Evolutionary conservation across 1,140 invertebrate genomes (phyloP).

Genomic region (Pseudachorutes palmiensis): DNA sequence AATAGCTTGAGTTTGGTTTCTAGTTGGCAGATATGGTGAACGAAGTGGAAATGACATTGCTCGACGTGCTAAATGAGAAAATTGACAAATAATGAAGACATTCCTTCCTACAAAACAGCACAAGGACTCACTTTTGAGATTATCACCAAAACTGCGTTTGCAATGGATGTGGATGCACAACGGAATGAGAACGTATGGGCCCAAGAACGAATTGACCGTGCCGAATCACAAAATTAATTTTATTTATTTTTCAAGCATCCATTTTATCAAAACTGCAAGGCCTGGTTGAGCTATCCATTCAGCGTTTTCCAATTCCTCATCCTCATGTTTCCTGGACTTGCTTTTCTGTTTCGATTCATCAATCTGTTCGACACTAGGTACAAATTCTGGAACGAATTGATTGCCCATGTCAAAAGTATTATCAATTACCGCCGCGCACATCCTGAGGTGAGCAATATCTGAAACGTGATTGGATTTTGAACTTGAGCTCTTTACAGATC

Average conservation of each 20-base stretch:
- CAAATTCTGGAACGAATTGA: slow-evolving; percentile 32
- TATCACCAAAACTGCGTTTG: slow-evolving; percentile 36
- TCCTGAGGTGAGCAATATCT: slow-evolving; percentile 16
- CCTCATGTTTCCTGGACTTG: slow-evolving; percentile 34
- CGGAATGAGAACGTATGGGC: slow-evolving; percentile 32
- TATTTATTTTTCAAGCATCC: slow-evolving; percentile 23
- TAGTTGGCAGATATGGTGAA: slow-evolving; percentile 36
- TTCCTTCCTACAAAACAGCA: slow-evolving; percentile 31
- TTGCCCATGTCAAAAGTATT: slow-evolving; percentile 28
- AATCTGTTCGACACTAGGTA: slow-evolving; percentile 29
- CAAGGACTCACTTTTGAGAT: slow-evolving; percentile 36
- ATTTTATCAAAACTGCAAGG: slow-evolving; percentile 30
- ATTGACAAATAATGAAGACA: slow-evolving; percentile 22
- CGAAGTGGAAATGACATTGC: slow-evolving; percentile 31
- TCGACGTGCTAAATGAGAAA: slow-evolving; percentile 37
- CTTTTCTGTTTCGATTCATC: slow-evolving; percentile 33
- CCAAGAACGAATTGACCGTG: slow-evolving; percentile 1
- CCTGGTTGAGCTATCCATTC: slow-evolving; percentile 34
- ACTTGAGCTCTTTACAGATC: slow-evolving; percentile 8
- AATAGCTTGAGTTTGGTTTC: background rate
- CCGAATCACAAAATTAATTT: slow-evolving; percentile 10
- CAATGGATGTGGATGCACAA: slow-evolving; percentile 36
- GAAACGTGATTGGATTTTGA: background rate
- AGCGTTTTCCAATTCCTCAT: slow-evolving; percentile 32
- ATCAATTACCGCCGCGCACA: slow-evolving; percentile 21